phyloP scores from a whole-genome alignment of 2,113 vertebrate species.

The Sitta europaea region DNA sequence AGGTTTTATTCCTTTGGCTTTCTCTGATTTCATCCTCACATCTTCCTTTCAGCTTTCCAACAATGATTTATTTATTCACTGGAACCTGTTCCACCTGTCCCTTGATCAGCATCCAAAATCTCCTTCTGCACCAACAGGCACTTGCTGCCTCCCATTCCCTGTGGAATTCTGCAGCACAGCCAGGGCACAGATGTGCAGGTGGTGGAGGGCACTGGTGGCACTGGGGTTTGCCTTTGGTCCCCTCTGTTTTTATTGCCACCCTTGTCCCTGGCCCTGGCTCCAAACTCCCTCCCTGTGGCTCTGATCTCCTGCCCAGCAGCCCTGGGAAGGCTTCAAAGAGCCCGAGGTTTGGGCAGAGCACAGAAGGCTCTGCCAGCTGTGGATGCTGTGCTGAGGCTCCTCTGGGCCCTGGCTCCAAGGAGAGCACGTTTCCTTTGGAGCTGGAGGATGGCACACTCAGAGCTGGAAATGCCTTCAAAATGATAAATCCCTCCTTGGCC shows the following conservation, averaged over 20 bases:
- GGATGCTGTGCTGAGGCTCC: background rate
- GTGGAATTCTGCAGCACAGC: fast-evolving
- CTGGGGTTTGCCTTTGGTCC: background rate
- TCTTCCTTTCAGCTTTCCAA: background rate
- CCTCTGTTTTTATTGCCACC: background rate
- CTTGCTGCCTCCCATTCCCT: fast-evolving
- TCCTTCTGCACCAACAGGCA: background rate
- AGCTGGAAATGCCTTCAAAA: background rate
- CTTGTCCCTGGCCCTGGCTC: background rate
- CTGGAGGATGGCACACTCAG: background rate
- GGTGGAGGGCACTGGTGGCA: background rate
- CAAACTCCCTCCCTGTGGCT: background rate
- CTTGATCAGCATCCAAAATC: background rate
- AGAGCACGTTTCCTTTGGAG: background rate
- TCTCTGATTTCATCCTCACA: background rate
- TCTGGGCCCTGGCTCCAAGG: background rate
- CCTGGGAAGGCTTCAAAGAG: conserved; percentile 22
- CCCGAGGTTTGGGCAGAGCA: background rate
- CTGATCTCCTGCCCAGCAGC: conserved; percentile 45
- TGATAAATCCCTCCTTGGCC: background rate
- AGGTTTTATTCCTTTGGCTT: background rate
- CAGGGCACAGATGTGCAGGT: background rate
- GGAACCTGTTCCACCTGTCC: background rate
- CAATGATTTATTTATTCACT: background rate
- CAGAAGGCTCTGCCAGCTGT: background rate